Evolutionary conservation across 2,113 vertebrate genomes (phyloP), one percentile per base, ranked within the genome.

Genomic region (Engystomops pustulosus): DNA sequence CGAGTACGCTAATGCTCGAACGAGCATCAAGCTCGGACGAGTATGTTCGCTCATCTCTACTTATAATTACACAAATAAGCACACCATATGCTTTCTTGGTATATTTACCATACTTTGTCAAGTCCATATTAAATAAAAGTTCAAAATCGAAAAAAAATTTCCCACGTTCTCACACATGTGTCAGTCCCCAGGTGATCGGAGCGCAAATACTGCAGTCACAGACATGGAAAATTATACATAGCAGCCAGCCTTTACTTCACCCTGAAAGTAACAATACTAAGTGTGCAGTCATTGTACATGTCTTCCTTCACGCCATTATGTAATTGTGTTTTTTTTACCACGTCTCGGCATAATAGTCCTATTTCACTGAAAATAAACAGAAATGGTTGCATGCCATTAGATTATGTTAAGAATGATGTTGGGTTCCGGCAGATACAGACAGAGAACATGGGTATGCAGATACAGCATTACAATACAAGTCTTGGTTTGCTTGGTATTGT

Each of bases 211-310:
- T n/a, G n/a, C n/a, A 51, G 41, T 51, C 27, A 51, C 65, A 41
- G 79, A n/a, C 10, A 82, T 58, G 68, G 68, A 74, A 82, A 82
- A 74, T 58, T 53, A 15, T 60, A 25, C 25, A 60, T 72, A 72
- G 27, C 51, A 47, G 49, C 12, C 80, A 82, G 74, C 49, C 80
- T 82, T 53, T 34, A 38, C 36, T 82, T 82, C 69, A 82, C 80
- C 80, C 80, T 45, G 44, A 41, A 77, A 44, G 51, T 72, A 82
- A 82, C 80, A 82, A 82, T 82, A 34, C 68, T 72, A 60, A 60
- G 80, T 72, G 80, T 36, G 60, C 25, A 60, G 49, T 53, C 67
- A 82, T 82, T 82, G 68, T 82, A 69, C 53, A 60, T 38, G 36
- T 74, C 49, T 82, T 82, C 80, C 80, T 82, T 38, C 23, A 82